Evolutionary conservation across 2,888 invertebrate species (phyloP), one percentile per base, ranked within the genome.

Genomic region (Calliscelio sp.): DNA sequence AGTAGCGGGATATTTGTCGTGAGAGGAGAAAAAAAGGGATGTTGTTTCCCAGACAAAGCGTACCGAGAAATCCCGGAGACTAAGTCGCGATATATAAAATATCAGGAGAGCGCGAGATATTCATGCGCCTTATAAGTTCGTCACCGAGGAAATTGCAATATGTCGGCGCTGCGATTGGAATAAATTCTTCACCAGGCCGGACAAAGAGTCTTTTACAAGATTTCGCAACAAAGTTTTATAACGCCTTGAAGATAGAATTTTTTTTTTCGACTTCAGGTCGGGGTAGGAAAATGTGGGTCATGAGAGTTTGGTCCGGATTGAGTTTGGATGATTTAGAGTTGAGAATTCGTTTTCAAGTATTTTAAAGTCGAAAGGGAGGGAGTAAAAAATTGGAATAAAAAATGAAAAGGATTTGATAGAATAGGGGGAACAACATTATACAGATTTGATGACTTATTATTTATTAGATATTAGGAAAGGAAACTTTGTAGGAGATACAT

Each of bases 61-160:
- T 38, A 5, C n/a, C 61, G 22, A 7, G n/a, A 28, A 35, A 22
- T 24, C 5, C 38, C 35, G 59, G 14, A n/a, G 59, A 32, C 35
- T 63, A 44, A 63, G 63, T 38, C 24, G 46, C 28, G 28, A 53
- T 55, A 38, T 68, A 68, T 53, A 68, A 53, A 53, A 55, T 25
- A 55, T 11, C 20, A 28, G 51, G n/a, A 25, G 16, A 35, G 18
- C 18, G 22, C n/a, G 14, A 16, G 22, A 70, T 55, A 41, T 41
- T 57, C 57, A 41, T 55, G 28, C 20, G 35, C 49, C 49, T 57
- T 70, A 38, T 70, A 70, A 70, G 70, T 49, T 49, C 66, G 66
- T 66, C 51, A 66, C 35, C 20, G 32, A 14, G 49, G 49, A 61
- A 61, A 61, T 61, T 61, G 61, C 57, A 57, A 57, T 35, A 35